Evolutionary conservation across 2,888 invertebrate species (phyloP), one percentile per base, ranked within the genome.

Genomic region (Anagyrus pseudococci): DNA sequence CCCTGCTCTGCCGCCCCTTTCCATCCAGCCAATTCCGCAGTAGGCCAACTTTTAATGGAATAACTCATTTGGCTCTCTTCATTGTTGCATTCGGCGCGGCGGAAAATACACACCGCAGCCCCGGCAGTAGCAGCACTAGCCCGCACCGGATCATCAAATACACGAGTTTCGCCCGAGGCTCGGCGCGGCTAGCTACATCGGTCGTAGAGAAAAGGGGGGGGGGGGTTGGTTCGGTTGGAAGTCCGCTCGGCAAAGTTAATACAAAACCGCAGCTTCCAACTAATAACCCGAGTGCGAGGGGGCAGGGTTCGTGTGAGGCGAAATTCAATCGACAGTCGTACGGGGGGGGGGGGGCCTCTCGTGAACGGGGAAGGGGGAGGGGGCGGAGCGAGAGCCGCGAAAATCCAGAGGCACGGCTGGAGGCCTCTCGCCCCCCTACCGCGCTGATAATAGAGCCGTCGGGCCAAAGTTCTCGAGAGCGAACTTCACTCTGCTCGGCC

Each of bases 241-340:
- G n/a, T n/a, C n/a, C n/a, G n/a, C n/a, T n/a, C 41, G 41, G 44
- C 43, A 50, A 58, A 58, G 58, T 58, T 58, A 50, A 58, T 58
- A 22, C 58, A 57, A 57, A 57, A 57, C 48, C 49, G 25, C 59
- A 44, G 33, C 49, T 33, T 49, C 41, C 33, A 55, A 55, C 55
- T 49, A 55, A 61, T 61, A 61, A 61, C 43, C 41, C 23, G 49
- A 61, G 49, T 61, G 44, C 49, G 46, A 19, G 44, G 29, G 22
- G 43, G n/a, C n/a, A n/a, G n/a, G n/a, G n/a, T n/a, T n/a, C n/a
- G n/a, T n/a, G n/a, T n/a, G n/a, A n/a, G n/a, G 29, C 25, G 41
- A 61, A 61, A 55, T 61, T 61, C 49, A 61, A 61, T 61, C 55
- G 55, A 19, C 47, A 23, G 58, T n/a, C n/a, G n/a, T 37, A n/a